Conservation (phyloP, 2,888 invertebrate species). For the Luperina nickerlii region DNA sequence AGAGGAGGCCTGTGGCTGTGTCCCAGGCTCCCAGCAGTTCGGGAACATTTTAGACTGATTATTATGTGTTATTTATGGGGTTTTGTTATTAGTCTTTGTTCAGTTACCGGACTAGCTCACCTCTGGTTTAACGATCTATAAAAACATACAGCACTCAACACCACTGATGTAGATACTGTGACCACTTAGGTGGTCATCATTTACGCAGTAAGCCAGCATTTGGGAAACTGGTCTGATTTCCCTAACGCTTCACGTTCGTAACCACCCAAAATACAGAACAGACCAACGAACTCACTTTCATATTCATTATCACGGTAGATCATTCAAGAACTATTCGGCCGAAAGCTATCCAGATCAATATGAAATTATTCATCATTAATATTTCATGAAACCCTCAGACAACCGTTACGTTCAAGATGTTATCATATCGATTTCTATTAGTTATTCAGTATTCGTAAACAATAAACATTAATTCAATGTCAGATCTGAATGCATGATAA, state of each 20-base stretch:
- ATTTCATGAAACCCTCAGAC: constrained; percentile 26
- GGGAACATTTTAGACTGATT: no score
- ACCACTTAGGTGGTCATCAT: no score
- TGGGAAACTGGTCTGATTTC: no score
- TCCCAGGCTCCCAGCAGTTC: no score
- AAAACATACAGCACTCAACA: neutral
- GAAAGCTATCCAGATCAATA: constrained; percentile 5
- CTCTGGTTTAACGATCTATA: neutral
- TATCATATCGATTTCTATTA: constrained; percentile 10
- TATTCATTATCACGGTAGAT: neutral
- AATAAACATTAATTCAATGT: constrained; percentile 45
- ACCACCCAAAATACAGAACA: no score
- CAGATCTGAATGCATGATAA: constrained; percentile 32
- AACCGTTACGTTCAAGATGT: constrained; percentile 7
- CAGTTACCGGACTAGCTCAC: neutral
- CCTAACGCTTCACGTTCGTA: no score
- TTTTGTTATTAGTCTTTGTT: neutral
- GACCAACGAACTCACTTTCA: neutral
- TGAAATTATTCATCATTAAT: constrained; percentile 36
- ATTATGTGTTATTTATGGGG: no score
- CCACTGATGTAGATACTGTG: no score
- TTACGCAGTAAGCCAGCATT: no score
- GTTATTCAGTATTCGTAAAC: constrained; percentile 42
- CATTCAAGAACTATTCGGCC: neutral
- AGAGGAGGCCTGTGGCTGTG: no score